Conservation (phyloP, 2,113 vertebrate genomes). For the Podilymbus podiceps region DNA sequence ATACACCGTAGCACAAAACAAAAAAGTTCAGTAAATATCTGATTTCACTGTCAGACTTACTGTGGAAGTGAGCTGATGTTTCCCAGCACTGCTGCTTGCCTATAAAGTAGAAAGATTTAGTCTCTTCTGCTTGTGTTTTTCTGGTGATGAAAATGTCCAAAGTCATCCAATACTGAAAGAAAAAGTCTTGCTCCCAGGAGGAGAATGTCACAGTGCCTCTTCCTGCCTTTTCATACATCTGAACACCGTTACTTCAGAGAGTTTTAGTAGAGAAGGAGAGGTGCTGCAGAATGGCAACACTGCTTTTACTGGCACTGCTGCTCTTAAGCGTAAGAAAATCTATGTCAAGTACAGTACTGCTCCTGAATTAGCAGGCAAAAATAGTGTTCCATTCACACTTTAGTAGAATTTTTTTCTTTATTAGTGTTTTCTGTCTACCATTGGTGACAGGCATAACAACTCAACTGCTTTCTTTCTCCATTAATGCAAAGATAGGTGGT, state of each 20-base stretch:
- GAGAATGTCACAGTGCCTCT: background rate
- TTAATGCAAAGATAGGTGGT: background rate
- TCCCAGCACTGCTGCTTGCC: background rate
- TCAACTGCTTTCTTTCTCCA: background rate
- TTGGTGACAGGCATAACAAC: background rate
- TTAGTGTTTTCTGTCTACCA: background rate
- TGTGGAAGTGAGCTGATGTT: background rate
- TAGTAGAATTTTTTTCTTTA: background rate
- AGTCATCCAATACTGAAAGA: background rate
- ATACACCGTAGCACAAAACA: background rate
- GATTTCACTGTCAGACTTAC: background rate
- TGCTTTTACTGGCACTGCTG: background rate
- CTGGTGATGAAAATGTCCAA: background rate
- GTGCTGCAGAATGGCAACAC: background rate
- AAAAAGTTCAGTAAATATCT: background rate
- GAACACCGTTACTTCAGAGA: background rate
- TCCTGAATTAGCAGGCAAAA: background rate
- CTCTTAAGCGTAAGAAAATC: background rate
- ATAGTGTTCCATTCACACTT: background rate
- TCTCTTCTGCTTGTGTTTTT: background rate
- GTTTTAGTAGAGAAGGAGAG: background rate
- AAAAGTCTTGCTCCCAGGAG: background rate
- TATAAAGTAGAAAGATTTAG: background rate
- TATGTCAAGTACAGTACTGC: background rate
- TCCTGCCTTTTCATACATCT: background rate